Evolutionary conservation across 92 coral and sea anemone genomes (phyloP), one percentile per base, ranked within the genome.

Genomic region (Plumapathes pennacea): DNA sequence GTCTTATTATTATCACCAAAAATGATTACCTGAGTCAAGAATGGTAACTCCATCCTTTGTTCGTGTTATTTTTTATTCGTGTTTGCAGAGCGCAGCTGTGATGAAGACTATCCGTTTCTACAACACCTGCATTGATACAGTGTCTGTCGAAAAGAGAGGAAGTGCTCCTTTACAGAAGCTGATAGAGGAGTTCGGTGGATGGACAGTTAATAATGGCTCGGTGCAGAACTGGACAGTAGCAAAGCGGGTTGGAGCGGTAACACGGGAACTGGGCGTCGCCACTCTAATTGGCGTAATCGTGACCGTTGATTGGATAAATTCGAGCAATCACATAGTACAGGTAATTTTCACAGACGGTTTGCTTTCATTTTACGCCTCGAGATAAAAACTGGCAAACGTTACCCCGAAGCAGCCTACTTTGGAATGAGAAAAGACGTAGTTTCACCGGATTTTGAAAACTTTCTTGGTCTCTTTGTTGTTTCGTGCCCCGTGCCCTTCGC

Each of bases 1-100:
- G n/a, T n/a, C n/a, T n/a, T n/a, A n/a, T n/a, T n/a, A n/a, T n/a
- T n/a, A n/a, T n/a, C n/a, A n/a, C n/a, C n/a, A n/a, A n/a, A n/a
- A n/a, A n/a, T n/a, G n/a, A n/a, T n/a, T n/a, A n/a, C n/a, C n/a
- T n/a, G n/a, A n/a, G n/a, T n/a, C n/a, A n/a, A n/a, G n/a, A n/a
- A n/a, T n/a, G n/a, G n/a, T n/a, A n/a, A n/a, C n/a, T n/a, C n/a
- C n/a, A n/a, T n/a, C n/a, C n/a, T n/a, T n/a, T n/a, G n/a, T n/a
- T n/a, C n/a, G n/a, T n/a, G n/a, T n/a, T n/a, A n/a, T n/a, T n/a
- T n/a, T n/a, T n/a, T n/a, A n/a, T n/a, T n/a, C n/a, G n/a, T n/a
- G n/a, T n/a, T 36, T 43, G 20, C 59, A 69, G 77, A 69, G 58
- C 25, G 57, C 43, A 57, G 67, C 67, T 17, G 67, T 69, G 3